Base-by-base conservation (phyloP, 2,888 invertebrate genomes). In the Hirudinaria manillensis region DNA sequence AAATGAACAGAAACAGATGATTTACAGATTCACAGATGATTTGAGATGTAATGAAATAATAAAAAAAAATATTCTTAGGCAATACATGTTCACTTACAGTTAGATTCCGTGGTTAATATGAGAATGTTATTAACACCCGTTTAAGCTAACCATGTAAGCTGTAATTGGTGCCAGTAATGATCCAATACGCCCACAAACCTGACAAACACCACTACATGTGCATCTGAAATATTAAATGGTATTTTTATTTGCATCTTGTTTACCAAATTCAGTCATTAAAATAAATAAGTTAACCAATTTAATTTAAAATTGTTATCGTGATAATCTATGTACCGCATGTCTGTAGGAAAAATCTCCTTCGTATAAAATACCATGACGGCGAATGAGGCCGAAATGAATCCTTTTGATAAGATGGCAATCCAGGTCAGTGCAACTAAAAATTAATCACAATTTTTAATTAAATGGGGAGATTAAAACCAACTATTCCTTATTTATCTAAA, bases 301-400 rank as follows among this genome's bases (percentile, higher is more conserved):
- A n/a, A n/a, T n/a, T 45, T 45, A 45, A 45, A 45, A 45, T 45
- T 45, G 45, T 45, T 16, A 45, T 45, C 1, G 16, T 16, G 3
- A n/a, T 45, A 45, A 6, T 45, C 45, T 16, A 16, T 45, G 10
- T 1, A 78, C 78, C 78, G 32, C 19, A 77, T 45, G 29, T 74
- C 75, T 0, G 78, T 78, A 7, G 78, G 78, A 56, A 36, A 74
- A 7, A 78, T 68, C 51, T 78, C 78, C 21, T 56, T 75, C 13
- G 67, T 71, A 2, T 77, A 77, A 24, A 78, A 53, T 10, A 77
- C 27, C n/a, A 77, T 75, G 68, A 76, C 68, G 36, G 77, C 67
- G 61, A 78, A 78, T 27, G 77, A 53, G n/a, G 70, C 68, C 21
- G 76, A 53, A 24, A 78, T 77, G 72, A 56, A 72, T 36, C 77